Evolutionary conservation across 2,113 vertebrate species (phyloP).

Genomic region (Hyla sarda): DNA sequence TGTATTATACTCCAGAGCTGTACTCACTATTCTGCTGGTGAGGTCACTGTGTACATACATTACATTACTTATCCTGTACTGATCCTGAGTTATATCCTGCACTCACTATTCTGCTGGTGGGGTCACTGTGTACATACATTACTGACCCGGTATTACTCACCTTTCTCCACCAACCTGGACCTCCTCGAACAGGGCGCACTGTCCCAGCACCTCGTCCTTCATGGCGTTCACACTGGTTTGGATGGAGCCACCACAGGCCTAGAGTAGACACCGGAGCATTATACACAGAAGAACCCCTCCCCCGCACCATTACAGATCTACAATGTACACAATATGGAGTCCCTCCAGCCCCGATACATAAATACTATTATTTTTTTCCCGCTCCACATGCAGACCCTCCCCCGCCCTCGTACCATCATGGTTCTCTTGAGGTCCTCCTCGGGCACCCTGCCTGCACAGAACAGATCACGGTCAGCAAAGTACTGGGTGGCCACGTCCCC

Average conservation of each 20-base stretch:
- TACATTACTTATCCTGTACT: too few relatives aligned
- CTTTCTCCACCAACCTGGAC: conserved; percentile 94
- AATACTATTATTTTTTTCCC: too few relatives aligned
- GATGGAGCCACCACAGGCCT: conserved; percentile 97
- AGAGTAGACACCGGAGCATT: accelerated
- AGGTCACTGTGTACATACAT: too few relatives aligned
- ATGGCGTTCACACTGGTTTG: conserved; percentile 89
- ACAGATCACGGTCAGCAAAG: conserved; percentile 95
- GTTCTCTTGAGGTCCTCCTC: conserved; percentile 96
- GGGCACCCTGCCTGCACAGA: conserved; percentile 92
- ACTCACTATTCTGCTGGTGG: too few relatives aligned
- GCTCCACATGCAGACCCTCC: too few relatives aligned
- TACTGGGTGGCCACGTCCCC: conserved; percentile 97
- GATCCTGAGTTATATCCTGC: too few relatives aligned
- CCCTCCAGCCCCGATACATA: too few relatives aligned
- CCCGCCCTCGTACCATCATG: conserved; percentile 93
- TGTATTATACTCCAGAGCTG: too few relatives aligned
- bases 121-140: too few relatives aligned
- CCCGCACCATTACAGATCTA: background rate
- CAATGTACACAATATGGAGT: too few relatives aligned
- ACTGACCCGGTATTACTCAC: conserved; percentile 69
- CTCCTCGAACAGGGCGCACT: conserved; percentile 92
- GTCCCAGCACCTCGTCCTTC: conserved; percentile 85
- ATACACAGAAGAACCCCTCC: background rate
- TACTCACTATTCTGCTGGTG: too few relatives aligned